Base-by-base conservation (phyloP, 2,797 vertebrate species). In the Dendrocincla tyrannina region DNA sequence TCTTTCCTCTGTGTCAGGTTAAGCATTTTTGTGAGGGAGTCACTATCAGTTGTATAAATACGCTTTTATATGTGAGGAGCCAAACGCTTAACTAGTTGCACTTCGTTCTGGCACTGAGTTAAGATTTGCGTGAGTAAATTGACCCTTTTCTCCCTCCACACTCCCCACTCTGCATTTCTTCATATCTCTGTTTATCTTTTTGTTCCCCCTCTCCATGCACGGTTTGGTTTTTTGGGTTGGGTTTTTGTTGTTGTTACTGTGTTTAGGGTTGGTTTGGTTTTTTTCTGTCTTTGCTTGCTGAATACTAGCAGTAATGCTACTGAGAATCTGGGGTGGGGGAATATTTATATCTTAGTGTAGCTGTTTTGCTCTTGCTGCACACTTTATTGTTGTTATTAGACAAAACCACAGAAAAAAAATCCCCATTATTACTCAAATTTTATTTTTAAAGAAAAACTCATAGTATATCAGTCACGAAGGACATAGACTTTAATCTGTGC, bases 181-280 rank as follows among this genome's bases (percentile, higher is more conserved):
- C 28, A 30, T 75, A 47, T 76, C 39, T 63, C 41, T 2, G 0
- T 56, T 86, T 41, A 33, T 78, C 12, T 60, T 59, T 75, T 74
- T 13, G 0, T 4, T 5, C 9, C 5, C 4, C 3, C 5, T 44
- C 23, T 75, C 30, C 10, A 7, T 64, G 42, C 0, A 1, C 23
- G 15, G 27, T 53, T 74, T 91, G 17, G 6, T 37, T 68, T 46
- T 42, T 35, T 7, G 13, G 7, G 10, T 42, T 30, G 3, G 41
- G 4, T 22, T 74, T 30, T 73, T 20, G 7, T n/a, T 20, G 33
- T 59, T 16, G 17, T 12, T 15, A 46, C 44, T 22, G 5, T 27
- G 59, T 66, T 64, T 52, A 12, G 7, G 1, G 8, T 35, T 64
- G 63, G 8, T 52, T 33, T 20, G 7, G 33, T 20, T 56, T 25